These are phyloP conservation scores for Buceros bicornis DNA, from an alignment of 2,797 vertebrate genomes.

Conservation along the genomic window DNA sequence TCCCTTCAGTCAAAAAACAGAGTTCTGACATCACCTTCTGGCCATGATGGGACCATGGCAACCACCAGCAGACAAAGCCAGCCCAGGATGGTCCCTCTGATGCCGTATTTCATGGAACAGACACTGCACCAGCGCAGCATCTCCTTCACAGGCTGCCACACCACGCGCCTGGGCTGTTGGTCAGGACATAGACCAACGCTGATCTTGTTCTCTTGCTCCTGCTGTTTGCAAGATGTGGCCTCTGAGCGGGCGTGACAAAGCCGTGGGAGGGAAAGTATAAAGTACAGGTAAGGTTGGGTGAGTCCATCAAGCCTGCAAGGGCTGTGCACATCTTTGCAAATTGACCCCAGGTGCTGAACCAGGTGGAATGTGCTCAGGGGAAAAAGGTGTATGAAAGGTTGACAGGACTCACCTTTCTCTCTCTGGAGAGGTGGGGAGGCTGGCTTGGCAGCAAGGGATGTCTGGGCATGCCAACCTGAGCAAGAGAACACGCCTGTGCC, in stretches of 20 bases:
- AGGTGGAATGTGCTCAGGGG: not conserved
- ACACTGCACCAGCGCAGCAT: not conserved
- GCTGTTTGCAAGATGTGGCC: not conserved
- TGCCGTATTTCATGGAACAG: accelerated
- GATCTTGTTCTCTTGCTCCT: not conserved
- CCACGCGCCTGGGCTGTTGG: not conserved
- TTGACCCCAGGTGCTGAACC: not conserved
- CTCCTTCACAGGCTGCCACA: not conserved
- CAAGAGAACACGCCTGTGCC: not conserved
- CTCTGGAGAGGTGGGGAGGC: not conserved
- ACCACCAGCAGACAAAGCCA: not conserved
- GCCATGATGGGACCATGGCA: not conserved
- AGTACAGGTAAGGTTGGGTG: not conserved
- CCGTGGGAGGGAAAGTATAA: not conserved
- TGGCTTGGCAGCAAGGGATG: not conserved
- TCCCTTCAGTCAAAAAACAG: not conserved
- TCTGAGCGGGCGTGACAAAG: not conserved
- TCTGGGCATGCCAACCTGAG: not conserved
- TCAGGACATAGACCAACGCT: accelerated
- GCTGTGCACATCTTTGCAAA: not conserved
- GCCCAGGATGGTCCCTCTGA: too few species aligned
- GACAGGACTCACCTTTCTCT: not conserved
- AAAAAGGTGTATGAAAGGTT: not conserved
- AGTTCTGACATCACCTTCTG: not conserved
- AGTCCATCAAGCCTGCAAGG: not conserved